Evolutionary conservation across 2,888 invertebrate species (phyloP), one percentile per base, ranked within the genome.

Genomic region (Caenorhabditis sinica): DNA sequence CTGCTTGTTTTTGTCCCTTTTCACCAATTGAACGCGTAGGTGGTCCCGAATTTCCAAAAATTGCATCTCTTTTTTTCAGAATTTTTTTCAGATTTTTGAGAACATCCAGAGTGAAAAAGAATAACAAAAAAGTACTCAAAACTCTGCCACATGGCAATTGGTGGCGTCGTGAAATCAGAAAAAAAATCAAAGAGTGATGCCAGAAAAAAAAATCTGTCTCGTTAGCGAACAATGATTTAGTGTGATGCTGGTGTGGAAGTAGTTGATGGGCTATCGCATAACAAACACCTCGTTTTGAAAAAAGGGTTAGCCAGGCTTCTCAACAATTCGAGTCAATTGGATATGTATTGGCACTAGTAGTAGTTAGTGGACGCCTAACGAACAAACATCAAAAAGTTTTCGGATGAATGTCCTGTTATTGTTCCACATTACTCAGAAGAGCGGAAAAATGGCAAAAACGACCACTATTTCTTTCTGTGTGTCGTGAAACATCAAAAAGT

Each of bases 201-300:
- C 43, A 69, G 30, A 69, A 69, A 23, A 15, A 53, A 56, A 40
- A 53, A 65, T 30, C 40, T 40, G 58, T 30, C 75, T 77, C 77
- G 77, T 77, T 69, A 77, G 45, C 51, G 43, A 77, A 63, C 61
- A 60, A 77, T 77, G 77, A 77, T 77, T 77, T 77, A 77, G 61
- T 60, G 58, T 69, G 61, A 60, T 69, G 56, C 45, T 58, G 45
- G 33, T n/a, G n/a, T 43, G 36, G 36, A 40, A 33, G 56, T 40
- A 28, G 49, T 68, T 77, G 77, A 77, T 77, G 69, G 13, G 51
- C 61, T 68, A 77, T 60, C 68, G 43, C 61, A 77, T 77, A 77
- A 77, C 69, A 69, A 77, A 69, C 77, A 77, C 77, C n/a, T 69
- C 69, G 77, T 69, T 77, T 68, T 36, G 60, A 28, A 9, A 28